Evolutionary conservation across 1,140 invertebrate genomes (phyloP).

Genomic region (Megalopta genalis): DNA sequence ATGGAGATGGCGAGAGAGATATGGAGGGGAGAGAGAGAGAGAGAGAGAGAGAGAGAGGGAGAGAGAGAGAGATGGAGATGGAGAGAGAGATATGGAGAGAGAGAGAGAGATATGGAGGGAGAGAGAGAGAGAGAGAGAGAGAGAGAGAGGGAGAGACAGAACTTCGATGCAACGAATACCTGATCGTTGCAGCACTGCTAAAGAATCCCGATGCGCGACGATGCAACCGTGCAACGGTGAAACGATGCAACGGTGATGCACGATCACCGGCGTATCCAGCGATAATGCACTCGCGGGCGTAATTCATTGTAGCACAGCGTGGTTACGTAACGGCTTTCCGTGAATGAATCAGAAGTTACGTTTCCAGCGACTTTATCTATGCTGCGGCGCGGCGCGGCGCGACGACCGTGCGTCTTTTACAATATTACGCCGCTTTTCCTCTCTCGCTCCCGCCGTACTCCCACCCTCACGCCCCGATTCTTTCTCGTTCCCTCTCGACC

Average conservation of each 20-base stretch:
- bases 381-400: neutral
- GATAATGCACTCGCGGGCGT: conserved; percentile 30
- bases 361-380: conserved; percentile 48
- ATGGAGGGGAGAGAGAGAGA: too few species aligned
- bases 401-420: conserved; percentile 24
- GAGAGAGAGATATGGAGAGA: too few species aligned
- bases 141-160: too few species aligned
- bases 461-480: too few species aligned
- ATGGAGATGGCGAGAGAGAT: too few species aligned
- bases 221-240: neutral
- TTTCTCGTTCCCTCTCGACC: too few species aligned
- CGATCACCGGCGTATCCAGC: conserved; percentile 5
- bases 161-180: too few species aligned
- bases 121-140: too few species aligned
- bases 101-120: too few species aligned
- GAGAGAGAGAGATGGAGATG: too few species aligned
- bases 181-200: neutral
- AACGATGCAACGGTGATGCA: conserved; percentile 17
- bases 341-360: conserved; percentile 62
- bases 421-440: neutral
- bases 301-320: conserved; percentile 33
- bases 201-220: neutral
- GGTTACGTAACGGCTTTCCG: conserved; percentile 50
- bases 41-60: too few species aligned
- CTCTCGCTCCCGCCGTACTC: too few species aligned